A percentile compares a stretch with the other conserved stretches of the same genome.
Evolutionary conservation across 2,113 vertebrate genomes (phyloP).

Genomic region (Loxodonta africana): DNA sequence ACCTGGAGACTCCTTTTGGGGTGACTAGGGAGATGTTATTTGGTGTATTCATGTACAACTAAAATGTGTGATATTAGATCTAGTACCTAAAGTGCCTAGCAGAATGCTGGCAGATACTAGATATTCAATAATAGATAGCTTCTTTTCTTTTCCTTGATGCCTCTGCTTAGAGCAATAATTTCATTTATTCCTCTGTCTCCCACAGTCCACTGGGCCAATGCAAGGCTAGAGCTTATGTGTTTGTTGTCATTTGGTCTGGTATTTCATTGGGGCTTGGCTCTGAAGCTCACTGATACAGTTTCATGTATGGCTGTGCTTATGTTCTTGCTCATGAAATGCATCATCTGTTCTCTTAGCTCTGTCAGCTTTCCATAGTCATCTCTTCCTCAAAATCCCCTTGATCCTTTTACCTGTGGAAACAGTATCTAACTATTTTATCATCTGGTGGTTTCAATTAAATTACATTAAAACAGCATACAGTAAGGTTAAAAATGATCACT

Average conservation of each 20-base stretch:
- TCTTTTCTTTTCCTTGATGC: neutral
- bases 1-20: neutral
- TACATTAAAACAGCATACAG: slow-evolving; percentile 86
- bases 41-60: neutral
- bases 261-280: neutral
- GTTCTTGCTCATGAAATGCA: neutral
- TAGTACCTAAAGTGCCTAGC: neutral
- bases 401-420: slow-evolving; percentile 88
- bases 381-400: slow-evolving; percentile 80
- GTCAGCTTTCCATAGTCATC: slow-evolving; percentile 79
- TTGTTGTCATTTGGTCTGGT: neutral
- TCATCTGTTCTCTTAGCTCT: slow-evolving; percentile 75
- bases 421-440: slow-evolving; percentile 88
- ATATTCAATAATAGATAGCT: neutral
- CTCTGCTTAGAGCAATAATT: neutral
- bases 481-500: slow-evolving; percentile 91
- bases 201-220: neutral
- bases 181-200: neutral
- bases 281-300: neutral
- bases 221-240: neutral
- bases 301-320: neutral
- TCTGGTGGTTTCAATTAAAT: slow-evolving; percentile 91
- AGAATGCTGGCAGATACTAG: neutral
- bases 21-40: neutral
- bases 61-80: neutral